Evolutionary conservation across 2,113 vertebrate species (phyloP), one percentile per base, ranked within the genome.

Genomic region (Oreochromis tanganicae): DNA sequence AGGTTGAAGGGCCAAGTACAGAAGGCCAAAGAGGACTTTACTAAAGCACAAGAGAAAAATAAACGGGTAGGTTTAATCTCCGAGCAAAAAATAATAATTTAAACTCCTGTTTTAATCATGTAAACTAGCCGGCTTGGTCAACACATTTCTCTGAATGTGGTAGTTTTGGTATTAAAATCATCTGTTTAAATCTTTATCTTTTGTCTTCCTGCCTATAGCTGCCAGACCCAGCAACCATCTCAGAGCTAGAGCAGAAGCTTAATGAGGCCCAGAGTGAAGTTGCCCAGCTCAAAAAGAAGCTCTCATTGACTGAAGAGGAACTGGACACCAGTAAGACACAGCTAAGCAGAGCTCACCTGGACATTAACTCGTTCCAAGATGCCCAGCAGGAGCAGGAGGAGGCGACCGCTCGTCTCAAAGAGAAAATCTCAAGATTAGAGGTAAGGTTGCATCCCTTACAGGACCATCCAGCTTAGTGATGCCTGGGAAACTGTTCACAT

Each of bases 211-310:
- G 5, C 38, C 46, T 24, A 0, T 85, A 97, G 55, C 95, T 98
- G 54, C 97, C 98, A 1, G 97, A 98, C 57, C 96, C 97, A 87
- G 79, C 90, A 3, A 79, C 96, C 27, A 85, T 98, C 59, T 91
- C 93, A 1, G 96, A 97, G 89, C 96, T 98, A 93, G 97, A 97
- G 43, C 96, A 94, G 85, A 97, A 97, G 7, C 92, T 99, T 71
- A 91, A 19, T 4, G 89, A 82, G 0, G 95, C 96, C 4, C 90
- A 78, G 1, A 95, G 94, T 71, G 98, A 99, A 16, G 96, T 95
- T 54, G 91, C 27, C 41, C 90, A 90, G 84, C 90, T 97, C 85
- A 96, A 97, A 96, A 95, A 97, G 94, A 92, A 97, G 94, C 94
- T 96, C 56, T 17, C 95, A 94, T 10, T 91, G 85, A 52, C 92